Percentiles rank a stretch among this genome's conserved stretches.
Conservation (phyloP, 2,797 vertebrate genomes). For the Hyperoplus immaculatus region DNA sequence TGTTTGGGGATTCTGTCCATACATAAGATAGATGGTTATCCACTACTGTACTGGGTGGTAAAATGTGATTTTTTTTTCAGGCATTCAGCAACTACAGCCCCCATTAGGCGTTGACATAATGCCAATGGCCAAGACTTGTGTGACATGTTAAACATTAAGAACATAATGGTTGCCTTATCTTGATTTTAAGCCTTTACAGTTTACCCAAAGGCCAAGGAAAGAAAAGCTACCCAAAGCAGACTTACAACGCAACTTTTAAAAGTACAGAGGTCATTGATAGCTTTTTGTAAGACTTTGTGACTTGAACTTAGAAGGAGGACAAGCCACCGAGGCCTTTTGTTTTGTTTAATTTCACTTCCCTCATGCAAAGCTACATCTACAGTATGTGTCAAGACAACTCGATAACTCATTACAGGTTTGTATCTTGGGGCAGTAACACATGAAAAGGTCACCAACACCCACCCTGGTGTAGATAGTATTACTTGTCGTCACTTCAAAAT, state of each 20-base stretch:
- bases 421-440: background rate
- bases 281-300: background rate
- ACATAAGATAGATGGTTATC: background rate
- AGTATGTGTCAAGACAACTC: background rate
- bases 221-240: background rate
- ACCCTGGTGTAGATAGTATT: background rate
- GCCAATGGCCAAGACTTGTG: background rate
- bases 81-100: background rate
- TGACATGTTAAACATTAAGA: background rate
- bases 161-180: constrained; percentile 13
- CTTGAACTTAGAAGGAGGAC: constrained; percentile 10
- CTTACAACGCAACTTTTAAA: constrained; percentile 5
- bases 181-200: constrained; percentile 3
- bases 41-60: background rate
- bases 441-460: background rate
- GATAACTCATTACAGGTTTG: background rate
- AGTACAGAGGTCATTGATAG: background rate
- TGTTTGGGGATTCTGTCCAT: background rate
- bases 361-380: background rate
- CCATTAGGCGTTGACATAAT: constrained; percentile 10
- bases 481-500: background rate
- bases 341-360: background rate
- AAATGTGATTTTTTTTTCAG: background rate
- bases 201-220: constrained; percentile 8
- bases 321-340: background rate